These are phyloP conservation scores for Pseudolaguvia tuberculata DNA, from an alignment of 2,113 vertebrate species.

Conservation along the genomic window DNA sequence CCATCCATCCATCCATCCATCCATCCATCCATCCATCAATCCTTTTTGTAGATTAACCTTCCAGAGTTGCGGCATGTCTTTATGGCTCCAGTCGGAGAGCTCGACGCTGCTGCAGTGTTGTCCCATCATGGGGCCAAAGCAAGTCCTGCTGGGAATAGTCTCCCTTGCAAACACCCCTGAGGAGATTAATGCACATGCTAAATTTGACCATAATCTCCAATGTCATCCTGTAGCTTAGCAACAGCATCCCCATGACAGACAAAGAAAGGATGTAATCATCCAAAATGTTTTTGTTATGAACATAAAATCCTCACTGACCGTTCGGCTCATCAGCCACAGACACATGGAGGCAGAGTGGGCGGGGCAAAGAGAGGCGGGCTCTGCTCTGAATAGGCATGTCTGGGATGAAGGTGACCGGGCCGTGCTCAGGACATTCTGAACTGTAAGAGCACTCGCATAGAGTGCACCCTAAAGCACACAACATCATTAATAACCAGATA, in stretches of 20 bases:
- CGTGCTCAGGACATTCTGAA: constrained; percentile 92
- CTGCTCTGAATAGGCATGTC: constrained; percentile 90
- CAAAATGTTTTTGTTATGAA: not conserved
- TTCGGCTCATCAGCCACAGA: constrained; percentile 83
- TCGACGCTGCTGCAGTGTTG: constrained; percentile 92
- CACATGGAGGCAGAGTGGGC: constrained; percentile 83
- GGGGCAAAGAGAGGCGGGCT: constrained; percentile 89
- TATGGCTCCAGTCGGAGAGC: constrained; percentile 89
- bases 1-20: not conserved
- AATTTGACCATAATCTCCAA: not conserved
- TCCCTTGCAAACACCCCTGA: constrained; percentile 89
- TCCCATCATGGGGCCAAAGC: constrained; percentile 92
- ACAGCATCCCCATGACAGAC: no score
- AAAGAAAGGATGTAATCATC: no score
- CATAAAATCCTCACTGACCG: constrained; percentile 67
- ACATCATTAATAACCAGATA: not conserved
- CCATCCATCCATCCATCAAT: not conserved
- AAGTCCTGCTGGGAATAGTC: constrained; percentile 85
- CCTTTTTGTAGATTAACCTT: constrained; percentile 66
- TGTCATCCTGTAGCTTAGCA: no score
- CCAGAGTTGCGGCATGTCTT: constrained; percentile 87
- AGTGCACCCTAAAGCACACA: constrained; percentile 80
- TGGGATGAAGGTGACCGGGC: constrained; percentile 90
- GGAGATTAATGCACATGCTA: constrained; percentile 19
- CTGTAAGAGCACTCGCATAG: constrained; percentile 93